Evolutionary conservation across 35 echinoderm and acorn worm genomes (phyloP).

Genomic region (Hemicentrotus pulcherrimus): DNA sequence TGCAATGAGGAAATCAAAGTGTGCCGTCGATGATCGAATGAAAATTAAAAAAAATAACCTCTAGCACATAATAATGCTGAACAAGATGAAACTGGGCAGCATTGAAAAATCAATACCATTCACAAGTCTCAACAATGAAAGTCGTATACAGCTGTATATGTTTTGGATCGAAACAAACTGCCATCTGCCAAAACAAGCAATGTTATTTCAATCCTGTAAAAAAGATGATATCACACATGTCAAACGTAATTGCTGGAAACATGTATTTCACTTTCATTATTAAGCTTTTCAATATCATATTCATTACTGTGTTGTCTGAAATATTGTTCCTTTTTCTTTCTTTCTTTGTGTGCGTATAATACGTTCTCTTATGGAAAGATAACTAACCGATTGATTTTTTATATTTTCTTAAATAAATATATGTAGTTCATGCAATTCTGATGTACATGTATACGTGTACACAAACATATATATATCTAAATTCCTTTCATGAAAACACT

Average conservation of each 20-base stretch:
- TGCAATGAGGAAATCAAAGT: neutral
- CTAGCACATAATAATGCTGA: neutral
- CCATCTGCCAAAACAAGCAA: neutral
- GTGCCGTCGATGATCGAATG: neutral
- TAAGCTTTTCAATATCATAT: neutral
- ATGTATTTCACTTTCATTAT: neutral
- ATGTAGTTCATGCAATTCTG: too few relatives aligned
- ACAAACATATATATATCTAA: neutral
- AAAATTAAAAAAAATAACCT: neutral
- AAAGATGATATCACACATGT: too few relatives aligned
- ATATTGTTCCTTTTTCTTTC: neutral
- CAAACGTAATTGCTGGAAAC: neutral
- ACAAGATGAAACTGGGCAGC: neutral
- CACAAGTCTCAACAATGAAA: neutral
- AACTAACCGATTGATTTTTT: neutral
- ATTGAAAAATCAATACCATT: neutral
- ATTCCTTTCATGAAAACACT: neutral
- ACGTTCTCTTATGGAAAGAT: neutral
- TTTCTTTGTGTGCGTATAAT: neutral
- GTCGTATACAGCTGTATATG: neutral
- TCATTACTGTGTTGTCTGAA: too few relatives aligned
- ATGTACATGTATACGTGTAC: too few relatives aligned
- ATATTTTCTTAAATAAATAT: neutral
- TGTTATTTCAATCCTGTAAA: neutral
- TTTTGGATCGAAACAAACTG: neutral